These are phyloP conservation scores for Nomada fabriciana DNA, from an alignment of 2,888 invertebrate genomes.

Conservation along the genomic window DNA sequence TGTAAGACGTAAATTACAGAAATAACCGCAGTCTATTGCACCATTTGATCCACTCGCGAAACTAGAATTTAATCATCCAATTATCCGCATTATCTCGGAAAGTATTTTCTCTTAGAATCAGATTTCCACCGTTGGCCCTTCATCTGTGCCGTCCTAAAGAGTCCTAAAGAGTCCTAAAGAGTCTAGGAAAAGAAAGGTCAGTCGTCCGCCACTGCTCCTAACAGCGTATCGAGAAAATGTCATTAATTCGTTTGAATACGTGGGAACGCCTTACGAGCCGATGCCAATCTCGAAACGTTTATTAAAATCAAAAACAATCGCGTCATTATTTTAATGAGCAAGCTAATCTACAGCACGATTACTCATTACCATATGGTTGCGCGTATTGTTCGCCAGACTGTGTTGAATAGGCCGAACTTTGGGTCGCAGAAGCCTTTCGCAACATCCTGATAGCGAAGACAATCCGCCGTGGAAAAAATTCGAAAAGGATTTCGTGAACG, in stretches of 20 bases:
- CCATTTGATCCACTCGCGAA: constrained; percentile 23
- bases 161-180: too few relatives aligned
- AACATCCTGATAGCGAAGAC: background rate
- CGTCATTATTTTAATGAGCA: too few relatives aligned
- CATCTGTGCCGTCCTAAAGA: background rate
- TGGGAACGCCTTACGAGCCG: constrained; percentile 8
- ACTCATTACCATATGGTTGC: constrained; percentile 31
- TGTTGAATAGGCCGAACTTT: background rate
- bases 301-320: constrained; percentile 25
- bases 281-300: constrained; percentile 6
- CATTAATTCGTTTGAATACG: background rate
- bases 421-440: background rate
- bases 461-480: background rate
- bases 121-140: background rate
- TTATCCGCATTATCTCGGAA: constrained; percentile 35
- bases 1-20: constrained; percentile 23
- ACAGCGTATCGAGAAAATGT: constrained; percentile 13
- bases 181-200: constrained; percentile 37
- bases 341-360: background rate
- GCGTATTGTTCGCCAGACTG: background rate
- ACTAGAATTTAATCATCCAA: constrained; percentile 38
- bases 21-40: constrained; percentile 37
- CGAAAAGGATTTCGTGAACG: constrained; percentile 1
- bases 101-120: background rate
- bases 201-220: constrained; percentile 22